These are phyloP conservation scores for Cyphomyrmex costatus DNA, from an alignment of 1,140 invertebrate genomes.

Conservation along the genomic window DNA sequence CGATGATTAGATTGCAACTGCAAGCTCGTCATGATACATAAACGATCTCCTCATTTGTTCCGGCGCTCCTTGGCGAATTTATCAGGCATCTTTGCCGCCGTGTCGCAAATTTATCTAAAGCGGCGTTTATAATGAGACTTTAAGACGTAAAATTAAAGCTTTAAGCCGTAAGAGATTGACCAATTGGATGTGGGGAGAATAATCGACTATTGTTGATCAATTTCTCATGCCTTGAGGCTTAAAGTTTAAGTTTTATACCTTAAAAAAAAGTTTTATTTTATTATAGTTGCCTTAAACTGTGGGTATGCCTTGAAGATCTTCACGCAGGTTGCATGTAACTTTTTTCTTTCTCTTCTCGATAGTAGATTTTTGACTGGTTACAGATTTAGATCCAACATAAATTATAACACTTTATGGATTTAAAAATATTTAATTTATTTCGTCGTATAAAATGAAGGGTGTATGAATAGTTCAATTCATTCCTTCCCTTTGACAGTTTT, in stretches of 20 bases:
- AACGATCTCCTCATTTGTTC: conserved; percentile 26
- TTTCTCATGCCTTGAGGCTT: no score
- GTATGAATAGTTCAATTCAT: background rate
- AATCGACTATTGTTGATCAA: no score
- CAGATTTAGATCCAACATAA: background rate
- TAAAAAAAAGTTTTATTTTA: no score
- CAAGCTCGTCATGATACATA: background rate
- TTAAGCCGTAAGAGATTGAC: no score
- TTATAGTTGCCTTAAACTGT: background rate
- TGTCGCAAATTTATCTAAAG: conserved; percentile 13
- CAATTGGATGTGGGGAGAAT: no score
- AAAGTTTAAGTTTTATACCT: no score
- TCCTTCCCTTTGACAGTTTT: background rate
- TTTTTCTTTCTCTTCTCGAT: conserved; percentile 16
- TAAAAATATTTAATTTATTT: background rate
- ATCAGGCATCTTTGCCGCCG: conserved; percentile 19
- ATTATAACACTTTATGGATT: background rate
- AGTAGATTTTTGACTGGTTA: background rate
- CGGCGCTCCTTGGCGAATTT: conserved; percentile 22
- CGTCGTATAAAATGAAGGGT: background rate
- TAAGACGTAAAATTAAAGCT: no score
- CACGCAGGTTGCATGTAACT: conserved; percentile 19
- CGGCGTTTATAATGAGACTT: no score
- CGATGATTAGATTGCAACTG: conserved; percentile 26
- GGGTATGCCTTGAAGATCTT: background rate